Evolutionary conservation across 2,113 vertebrate genomes (phyloP).

Genomic region (Nycticryphes semicollaris): DNA sequence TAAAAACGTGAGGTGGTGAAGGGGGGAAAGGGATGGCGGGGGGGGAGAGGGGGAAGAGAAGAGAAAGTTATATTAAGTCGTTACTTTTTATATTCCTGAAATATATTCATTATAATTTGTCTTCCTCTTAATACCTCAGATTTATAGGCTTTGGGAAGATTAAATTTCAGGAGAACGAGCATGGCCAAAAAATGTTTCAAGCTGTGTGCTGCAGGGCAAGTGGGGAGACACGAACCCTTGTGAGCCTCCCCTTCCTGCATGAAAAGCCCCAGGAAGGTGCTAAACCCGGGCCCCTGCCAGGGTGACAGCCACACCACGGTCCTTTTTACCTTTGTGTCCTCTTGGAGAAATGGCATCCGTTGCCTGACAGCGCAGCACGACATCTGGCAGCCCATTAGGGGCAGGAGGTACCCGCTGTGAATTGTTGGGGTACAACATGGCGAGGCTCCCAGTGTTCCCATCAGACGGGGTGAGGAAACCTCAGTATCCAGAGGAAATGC

Average conservation of each 20-base stretch:
- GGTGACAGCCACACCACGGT: rapidly evolving
- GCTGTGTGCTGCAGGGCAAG: background rate
- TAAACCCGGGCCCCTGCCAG: too few species aligned
- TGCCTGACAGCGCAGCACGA: background rate
- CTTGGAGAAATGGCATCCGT: background rate
- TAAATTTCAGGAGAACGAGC: background rate
- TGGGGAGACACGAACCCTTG: background rate
- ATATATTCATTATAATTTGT: background rate
- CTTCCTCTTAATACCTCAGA: background rate
- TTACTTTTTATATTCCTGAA: constrained; percentile 40
- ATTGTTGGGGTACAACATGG: too few species aligned
- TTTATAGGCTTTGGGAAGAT: background rate
- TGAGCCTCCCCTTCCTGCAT: too few species aligned
- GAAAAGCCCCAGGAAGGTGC: too few species aligned
- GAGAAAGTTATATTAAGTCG: constrained; percentile 2
- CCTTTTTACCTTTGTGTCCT: background rate
- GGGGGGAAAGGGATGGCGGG: background rate
- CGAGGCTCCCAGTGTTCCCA: background rate
- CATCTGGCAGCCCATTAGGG: background rate
- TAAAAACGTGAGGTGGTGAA: background rate
- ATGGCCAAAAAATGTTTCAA: background rate
- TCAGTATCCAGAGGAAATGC: background rate
- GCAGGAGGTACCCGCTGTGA: background rate
- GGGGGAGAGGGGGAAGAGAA: background rate
- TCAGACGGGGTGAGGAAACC: background rate